These are phyloP conservation scores for Urocitellus parryii DNA, from an alignment of 2,113 vertebrate genomes.

Conservation along the genomic window DNA sequence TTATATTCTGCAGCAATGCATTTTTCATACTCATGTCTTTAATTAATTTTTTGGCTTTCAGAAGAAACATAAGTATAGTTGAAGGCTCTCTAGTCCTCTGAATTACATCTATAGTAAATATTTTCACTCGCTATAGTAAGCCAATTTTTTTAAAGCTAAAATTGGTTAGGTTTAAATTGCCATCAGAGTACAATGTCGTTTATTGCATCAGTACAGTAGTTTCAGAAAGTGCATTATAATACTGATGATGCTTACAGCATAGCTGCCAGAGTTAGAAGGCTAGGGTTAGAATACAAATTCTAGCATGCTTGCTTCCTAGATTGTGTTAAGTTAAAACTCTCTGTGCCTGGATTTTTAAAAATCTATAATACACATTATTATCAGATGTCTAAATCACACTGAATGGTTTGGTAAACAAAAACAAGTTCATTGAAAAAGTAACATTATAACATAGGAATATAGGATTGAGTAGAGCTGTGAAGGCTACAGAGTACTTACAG, in stretches of 20 bases:
- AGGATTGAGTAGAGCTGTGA: background rate
- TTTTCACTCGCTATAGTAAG: slow-evolving; percentile 47
- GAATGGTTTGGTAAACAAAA: slow-evolving; percentile 33
- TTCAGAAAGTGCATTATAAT: background rate
- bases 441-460: background rate
- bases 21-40: slow-evolving; percentile 57
- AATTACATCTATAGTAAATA: slow-evolving; percentile 44
- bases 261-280: background rate
- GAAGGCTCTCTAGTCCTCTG: background rate
- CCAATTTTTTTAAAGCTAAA: slow-evolving; percentile 58
- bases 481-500: background rate
- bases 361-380: background rate
- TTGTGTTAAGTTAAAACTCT: slow-evolving; percentile 31
- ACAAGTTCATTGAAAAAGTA: background rate
- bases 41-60: slow-evolving; percentile 41
- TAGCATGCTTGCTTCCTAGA: background rate
- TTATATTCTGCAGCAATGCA: slow-evolving; percentile 62
- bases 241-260: slow-evolving; percentile 7
- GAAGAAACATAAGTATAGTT: slow-evolving; percentile 24
- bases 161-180: slow-evolving; percentile 24
- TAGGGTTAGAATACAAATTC: background rate
- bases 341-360: background rate
- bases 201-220: background rate
- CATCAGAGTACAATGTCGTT: slow-evolving; percentile 15
- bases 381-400: slow-evolving; percentile 53